Base-by-base conservation (phyloP, 2,888 invertebrate genomes). In the Perizoma affinitatum region DNA sequence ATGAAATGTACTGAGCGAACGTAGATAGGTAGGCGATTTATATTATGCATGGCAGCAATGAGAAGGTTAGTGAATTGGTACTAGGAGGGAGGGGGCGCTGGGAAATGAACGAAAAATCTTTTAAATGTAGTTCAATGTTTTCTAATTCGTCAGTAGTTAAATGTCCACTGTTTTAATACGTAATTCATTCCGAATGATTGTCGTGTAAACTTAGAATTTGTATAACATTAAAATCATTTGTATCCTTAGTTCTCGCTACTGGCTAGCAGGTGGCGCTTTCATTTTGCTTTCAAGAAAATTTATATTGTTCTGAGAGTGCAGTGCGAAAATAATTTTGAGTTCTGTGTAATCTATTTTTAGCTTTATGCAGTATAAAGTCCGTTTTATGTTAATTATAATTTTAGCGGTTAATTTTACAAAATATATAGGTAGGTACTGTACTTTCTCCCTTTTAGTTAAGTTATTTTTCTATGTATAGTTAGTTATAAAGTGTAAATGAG, bases 391-490 rank as follows among this genome's bases (percentile, higher is more conserved):
- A 83, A 80, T 83, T 87, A 67, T 88, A 88, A 83, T 82, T 83
- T 85, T 86, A 90, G 86, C 84, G 83, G 78, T 83, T 84, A 88
- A 89, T 86, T 87, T 88, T 90, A 88, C 88, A 87, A 90, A 89
- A 86, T 22, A 22, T 22, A 22, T 22, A 22, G 22, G 22, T 22
- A 22, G 22, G 22, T 89, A 90, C 77, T 90, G 90, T 91, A 90
- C 89, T 92, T 88, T 90, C 86, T 90, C 87, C 90, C 87, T 84
- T 86, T 82, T 88, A 87, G 88, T 89, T 91, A 90, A 90, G 91
- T 91, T 91, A 90, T 90, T 90, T 90, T 90, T 90, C 88, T 91
- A 91, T 92, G 92, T 92, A 92, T 91, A 92, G 91, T 82, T 92
- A 92, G 91, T 90, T 87, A 83, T 92, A 92, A 22, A 90, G 90